Base-by-base conservation (phyloP, 2,888 invertebrate genomes). In the Ditula angustiorana region DNA sequence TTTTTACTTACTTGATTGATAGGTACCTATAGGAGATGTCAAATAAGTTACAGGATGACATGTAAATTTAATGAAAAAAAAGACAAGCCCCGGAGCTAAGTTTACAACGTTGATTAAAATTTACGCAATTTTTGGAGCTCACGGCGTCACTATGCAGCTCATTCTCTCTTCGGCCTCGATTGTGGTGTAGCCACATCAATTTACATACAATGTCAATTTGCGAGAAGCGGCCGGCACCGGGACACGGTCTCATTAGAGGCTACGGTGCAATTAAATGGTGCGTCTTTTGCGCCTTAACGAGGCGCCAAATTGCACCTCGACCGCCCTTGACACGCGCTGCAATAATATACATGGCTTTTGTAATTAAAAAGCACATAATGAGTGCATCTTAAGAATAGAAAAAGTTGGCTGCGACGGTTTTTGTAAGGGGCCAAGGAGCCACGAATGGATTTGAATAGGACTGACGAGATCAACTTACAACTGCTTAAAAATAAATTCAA, bases 281-380 rank as follows among this genome's bases (percentile, higher is more conserved):
- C 88, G 90, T 92, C 90, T 92, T 90, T 90, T 90, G 87, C 87
- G 85, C 87, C 79, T 84, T 91, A 92, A 92, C 90, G 90, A 92
- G 89, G 86, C 78, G 74, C 86, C 84, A 88, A 92, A 92, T 91
- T 90, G 90, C 87, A 87, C 79, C 78, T 77, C 82, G 77, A 74
- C 83, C 82, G 81, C 82, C 73, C 85, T 83, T 87, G 86, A 86
- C 89, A 83, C 79, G 82, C 81, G 83, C 82, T 84, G 83, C 83
- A 81, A 86, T 84, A 84, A 86, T 85, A 84, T 79, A 82, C 77
- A 73, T 58, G 50, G 44, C 16, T 57, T 63, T 62, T 52, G 10
- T 57, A 52, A 63, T 57, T 63, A 44, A 63, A 63, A 63, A 19
- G 41, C 49, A 30, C 37, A 49, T 44, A 57, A 57, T 50, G 50